Evolutionary conservation across 2,113 vertebrate species (phyloP), one percentile per base, ranked within the genome.

Genomic region (Chelonoidis abingdonii): DNA sequence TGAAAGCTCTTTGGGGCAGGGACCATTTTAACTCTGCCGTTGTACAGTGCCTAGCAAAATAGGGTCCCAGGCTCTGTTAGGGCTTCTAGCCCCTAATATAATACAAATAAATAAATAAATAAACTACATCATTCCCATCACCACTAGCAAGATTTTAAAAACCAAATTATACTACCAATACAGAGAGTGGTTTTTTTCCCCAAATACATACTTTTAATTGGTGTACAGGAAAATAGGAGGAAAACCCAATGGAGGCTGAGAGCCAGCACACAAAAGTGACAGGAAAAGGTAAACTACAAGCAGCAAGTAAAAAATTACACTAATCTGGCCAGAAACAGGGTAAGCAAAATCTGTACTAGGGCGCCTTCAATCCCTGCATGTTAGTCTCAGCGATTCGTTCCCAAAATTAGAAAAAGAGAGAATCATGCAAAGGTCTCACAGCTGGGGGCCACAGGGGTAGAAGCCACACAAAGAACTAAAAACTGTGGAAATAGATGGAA

Each of bases 241-340:
- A 52, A 54, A 84, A 92, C 88, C 5, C 0, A 4, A 78, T 65
- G 50, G 44, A 75, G 57, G 53, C 2, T 3, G 25, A 5, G 27
- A 0, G 1, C 56, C 89, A 93, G 44, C 86, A 47, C 88, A 89
- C 17, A 2, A 1, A 84, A 5, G 10, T 56, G 41, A 47, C 25
- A 93, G 93, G 83, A 47, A 94, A 85, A 83, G 8, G 86, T 29
- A 88, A 90, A 87, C 38, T 85, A 41, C 65, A 75, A 1, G 65
- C 65, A 72, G n/a, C 17, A 38, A 21, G n/a, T 72, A 22, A 38
- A 72, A 72, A 72, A 38, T n/a, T 19, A 81, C 17, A 31, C 88
- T 94, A 93, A 97, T 92, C 93, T 80, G 92, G 14, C 88, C 87
- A 94, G 94, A 91, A 95, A 94, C 80, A 88, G 89, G 92, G 89